Conservation (phyloP, 2,888 invertebrate genomes). For the Ochropleura plecta region DNA sequence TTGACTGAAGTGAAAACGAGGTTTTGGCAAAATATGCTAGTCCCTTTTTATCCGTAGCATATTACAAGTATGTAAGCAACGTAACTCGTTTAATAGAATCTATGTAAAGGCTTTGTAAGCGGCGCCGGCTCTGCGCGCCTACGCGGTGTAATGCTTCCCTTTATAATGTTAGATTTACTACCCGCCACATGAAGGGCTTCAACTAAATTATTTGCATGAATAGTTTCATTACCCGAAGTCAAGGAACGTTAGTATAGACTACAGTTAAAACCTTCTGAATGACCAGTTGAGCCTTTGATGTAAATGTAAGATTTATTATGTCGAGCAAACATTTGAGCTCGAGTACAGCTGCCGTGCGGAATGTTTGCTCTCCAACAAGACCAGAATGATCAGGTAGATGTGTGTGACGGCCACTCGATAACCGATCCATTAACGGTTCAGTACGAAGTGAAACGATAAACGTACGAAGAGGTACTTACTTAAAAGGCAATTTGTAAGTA, state of each 20-base stretch:
- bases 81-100: conserved; percentile 67
- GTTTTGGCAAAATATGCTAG: conserved; percentile 67
- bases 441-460: conserved; percentile 16
- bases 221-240: conserved; percentile 40
- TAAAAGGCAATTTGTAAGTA: conserved; percentile 23
- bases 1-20: conserved; percentile 57
- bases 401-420: conserved; percentile 43
- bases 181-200: conserved; percentile 57
- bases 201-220: conserved; percentile 45
- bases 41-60: conserved; percentile 65
- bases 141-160: conserved; percentile 62
- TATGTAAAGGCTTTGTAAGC: conserved; percentile 68
- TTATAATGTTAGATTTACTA: conserved; percentile 60
- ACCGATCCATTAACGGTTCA: conserved; percentile 41
- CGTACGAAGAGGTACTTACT: conserved; percentile 16
- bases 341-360: conserved; percentile 38
- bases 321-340: conserved; percentile 28
- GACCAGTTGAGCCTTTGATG: conserved; percentile 36
- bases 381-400: conserved; percentile 38
- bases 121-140: conserved; percentile 36
- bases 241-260: conserved; percentile 15
- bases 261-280: conserved; percentile 33
- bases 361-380: conserved; percentile 31
- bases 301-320: conserved; percentile 47
- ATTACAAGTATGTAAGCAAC: conserved; percentile 63